Base-by-base conservation (phyloP, 1,140 invertebrate species). In the Ganaspis sp. region DNA sequence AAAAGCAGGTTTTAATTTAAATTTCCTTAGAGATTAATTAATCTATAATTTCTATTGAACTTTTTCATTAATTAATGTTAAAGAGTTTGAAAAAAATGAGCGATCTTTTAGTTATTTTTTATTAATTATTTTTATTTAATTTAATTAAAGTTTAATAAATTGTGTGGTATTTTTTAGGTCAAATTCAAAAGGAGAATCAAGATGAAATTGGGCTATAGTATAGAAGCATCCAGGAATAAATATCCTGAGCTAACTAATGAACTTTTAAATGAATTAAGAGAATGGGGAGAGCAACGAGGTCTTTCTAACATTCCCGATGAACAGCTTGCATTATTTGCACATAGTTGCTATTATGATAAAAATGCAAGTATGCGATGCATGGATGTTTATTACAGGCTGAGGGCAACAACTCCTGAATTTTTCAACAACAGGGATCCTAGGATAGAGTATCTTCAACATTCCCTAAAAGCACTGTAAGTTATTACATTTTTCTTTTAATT, bases 341-440 rank as follows among this genome's bases (percentile, higher is more conserved):
- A 93, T 53, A 93, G 93, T 40, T 94, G 94, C 85, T 90, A 92
- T 42, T 92, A 91, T 34, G 89, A 94, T 37, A 74, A 92, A 5
- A 91, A 93, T 23, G 88, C 88, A 53, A 93, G 92, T 0, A 92
- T 93, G 81, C 91, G 84, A n/a, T 94, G 93, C 76, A 93, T 94
- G 84, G 89, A 91, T 70, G 90, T 88, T 75, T 94, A 94, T 85
- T 94, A 93, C 82, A 88, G 88, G 34, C 84, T 92, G 49, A 91
- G 92, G 70, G 91, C 91, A 69, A 92, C 91, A 75, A 89, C 90
- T 0, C 92, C 94, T 0, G 93, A 94, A 83, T 92, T 94, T 72
- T 94, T 94, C 79, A 88, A 89, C 72, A 90, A 93, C 37, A 86
- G 93, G 73, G 87, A 92, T 79, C 92, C 93, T 5, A 80, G 69